Base-by-base conservation (phyloP, 2,888 invertebrate genomes). In the Theretra japonica region DNA sequence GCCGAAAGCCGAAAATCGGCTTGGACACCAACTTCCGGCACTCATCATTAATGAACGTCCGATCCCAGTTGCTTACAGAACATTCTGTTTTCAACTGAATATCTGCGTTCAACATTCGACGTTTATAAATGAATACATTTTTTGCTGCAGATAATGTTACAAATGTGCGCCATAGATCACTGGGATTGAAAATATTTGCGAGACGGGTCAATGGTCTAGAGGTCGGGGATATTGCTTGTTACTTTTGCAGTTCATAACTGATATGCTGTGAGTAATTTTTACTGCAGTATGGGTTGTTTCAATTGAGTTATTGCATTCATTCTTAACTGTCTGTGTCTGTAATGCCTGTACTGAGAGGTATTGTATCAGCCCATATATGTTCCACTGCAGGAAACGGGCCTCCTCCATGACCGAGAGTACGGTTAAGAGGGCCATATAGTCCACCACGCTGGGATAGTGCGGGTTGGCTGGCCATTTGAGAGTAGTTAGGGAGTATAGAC, bases 1-100 rank as follows among this genome's bases (percentile, higher is more conserved):
- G 23, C 15, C 23, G 21, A 41, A 65, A 65, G 60, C 60, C n/a
- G 60, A 60, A 30, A n/a, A 41, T 62, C 62, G 33, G 21, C 23
- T 5, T 17, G 62, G 23, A 8, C 11, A 41, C 15, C 28, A 28
- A 59, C 33, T 33, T 33, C 41, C 41, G 41, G 5, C 48, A 65
- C 65, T 65, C 3, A 48, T 65, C 41, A 65, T 65, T 65, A 48
- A 65, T 65, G 41, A 41, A 23, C 41, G 23, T 65, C 41, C 33
- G 33, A 41, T 41, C 21, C 23, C 19, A 60, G 65, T 23, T 17
- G 48, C 21, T n/a, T 48, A 48, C 41, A 65, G 65, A 23, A 23
- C 23, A 65, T 65, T 65, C 65, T 23, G 65, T 48, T 65, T 48
- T 23, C 65, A 21, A 33, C n/a, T 60, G 33, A 21, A 62, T 62